These are phyloP conservation scores for Hymenochirus boettgeri DNA, from an alignment of 2,113 vertebrate genomes.

Conservation along the genomic window DNA sequence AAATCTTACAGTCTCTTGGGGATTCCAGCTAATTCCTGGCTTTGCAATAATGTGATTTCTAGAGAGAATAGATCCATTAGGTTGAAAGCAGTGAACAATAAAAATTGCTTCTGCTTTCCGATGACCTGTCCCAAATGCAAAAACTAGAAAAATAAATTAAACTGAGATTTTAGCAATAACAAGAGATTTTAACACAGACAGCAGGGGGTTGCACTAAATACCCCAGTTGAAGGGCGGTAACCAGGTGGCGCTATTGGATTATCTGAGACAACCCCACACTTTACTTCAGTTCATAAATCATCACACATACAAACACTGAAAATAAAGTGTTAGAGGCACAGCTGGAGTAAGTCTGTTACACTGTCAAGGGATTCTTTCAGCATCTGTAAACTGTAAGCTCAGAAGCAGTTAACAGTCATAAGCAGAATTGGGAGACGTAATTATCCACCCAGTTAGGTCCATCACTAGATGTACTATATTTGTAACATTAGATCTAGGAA, in stretches of 20 bases:
- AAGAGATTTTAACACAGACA: background rate
- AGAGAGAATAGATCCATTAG: background rate
- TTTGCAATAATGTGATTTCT: background rate
- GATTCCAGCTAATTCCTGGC: background rate
- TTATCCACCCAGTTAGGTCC: constrained; percentile 1
- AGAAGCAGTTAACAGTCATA: background rate
- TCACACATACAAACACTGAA: background rate
- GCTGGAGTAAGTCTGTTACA: constrained; percentile 2
- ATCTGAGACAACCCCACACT: background rate
- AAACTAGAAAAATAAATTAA: background rate
- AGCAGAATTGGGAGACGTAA: background rate
- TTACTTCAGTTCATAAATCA: background rate
- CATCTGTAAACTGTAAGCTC: constrained; percentile 1
- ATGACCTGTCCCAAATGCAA: background rate
- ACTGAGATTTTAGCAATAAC: background rate
- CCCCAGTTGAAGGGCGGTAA: background rate
- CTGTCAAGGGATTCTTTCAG: constrained; percentile 3
- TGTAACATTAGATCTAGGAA: background rate
- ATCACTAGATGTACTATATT: background rate
- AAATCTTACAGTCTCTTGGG: background rate
- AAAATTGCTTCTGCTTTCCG: background rate
- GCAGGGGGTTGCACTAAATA: background rate
- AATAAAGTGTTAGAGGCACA: constrained; percentile 1
- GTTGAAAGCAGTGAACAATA: background rate
- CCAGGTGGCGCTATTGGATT: background rate